Evolutionary conservation across 2,888 invertebrate species (phyloP), one percentile per base, ranked within the genome.

Genomic region (Leptinotarsa peninsularis): DNA sequence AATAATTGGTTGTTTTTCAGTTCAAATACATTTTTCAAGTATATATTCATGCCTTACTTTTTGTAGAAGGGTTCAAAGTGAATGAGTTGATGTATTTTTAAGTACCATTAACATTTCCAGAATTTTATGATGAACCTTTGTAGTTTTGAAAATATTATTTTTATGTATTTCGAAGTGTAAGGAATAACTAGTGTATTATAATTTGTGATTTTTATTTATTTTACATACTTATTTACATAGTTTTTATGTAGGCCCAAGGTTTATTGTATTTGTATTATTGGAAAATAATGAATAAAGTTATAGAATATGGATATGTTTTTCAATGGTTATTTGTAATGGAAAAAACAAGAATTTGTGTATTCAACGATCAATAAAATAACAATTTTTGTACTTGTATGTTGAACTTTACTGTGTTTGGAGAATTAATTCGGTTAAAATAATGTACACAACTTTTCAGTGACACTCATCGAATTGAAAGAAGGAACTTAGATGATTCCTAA

Each of bases 231-330:
- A 43, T 43, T 21, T 63, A 63, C 14, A 27, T 63, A 63, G 33
- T 33, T 43, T 43, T 27, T 60, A 27, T 21, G 2, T 15, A 60
- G 60, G 60, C 60, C 60, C 23, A 23, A 27, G 43, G n/a, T 17
- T n/a, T 63, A 27, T 18, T 33, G 27, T n/a, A 63, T 63, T 63
- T 63, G 43, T 63, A 63, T 63, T 63, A 63, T 63, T 27, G 43
- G 43, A 63, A 63, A 63, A 63, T 63, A 63, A 17, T 3, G n/a
- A 63, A n/a, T 63, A 63, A 15, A 63, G 43, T n/a, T 63, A 43
- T 63, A 43, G 33, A 63, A 33, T 33, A 21, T 17, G n/a, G 7
- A 17, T 18, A 17, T 17, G 4, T 33, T 63, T 43, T 60, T 15
- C 18, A 18, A 3, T 54, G n/a, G 52, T 52, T 17, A 17, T 52